A percentile compares a stretch with the other conserved stretches of the same genome.
phyloP scores from a whole-genome alignment of 2,113 vertebrate genomes.

The Ophiodon elongatus region DNA sequence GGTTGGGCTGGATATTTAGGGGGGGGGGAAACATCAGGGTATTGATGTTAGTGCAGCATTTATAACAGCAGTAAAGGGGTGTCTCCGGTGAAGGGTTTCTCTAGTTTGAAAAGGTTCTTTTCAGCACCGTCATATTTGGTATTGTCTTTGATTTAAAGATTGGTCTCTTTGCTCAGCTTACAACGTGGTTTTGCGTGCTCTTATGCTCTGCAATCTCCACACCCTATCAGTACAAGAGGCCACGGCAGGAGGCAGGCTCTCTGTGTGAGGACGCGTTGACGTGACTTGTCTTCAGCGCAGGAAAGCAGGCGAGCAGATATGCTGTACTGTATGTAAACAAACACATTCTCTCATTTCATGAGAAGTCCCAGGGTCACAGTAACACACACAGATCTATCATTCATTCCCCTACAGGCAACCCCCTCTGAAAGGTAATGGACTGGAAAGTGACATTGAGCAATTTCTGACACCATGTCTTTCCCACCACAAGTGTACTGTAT shows the following conservation, averaged over 20 bases:
- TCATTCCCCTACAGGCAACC: slow-evolving; percentile 37
- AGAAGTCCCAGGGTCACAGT: slow-evolving; percentile 27
- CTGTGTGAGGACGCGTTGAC: slow-evolving; percentile 18
- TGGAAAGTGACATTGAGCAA: slow-evolving; percentile 60
- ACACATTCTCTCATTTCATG: slow-evolving; percentile 33
- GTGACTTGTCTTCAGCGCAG: slow-evolving; percentile 29
- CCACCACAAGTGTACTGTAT: not conserved
- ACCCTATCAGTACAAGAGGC: not conserved
- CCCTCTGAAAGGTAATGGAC: slow-evolving; percentile 60
- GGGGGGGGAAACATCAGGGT: slow-evolving; percentile 15
- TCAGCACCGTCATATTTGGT: not conserved
- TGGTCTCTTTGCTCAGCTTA: not conserved
- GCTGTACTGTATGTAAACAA: slow-evolving; percentile 51
- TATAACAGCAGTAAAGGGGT: slow-evolving; percentile 22
- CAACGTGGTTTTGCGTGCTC: not conserved
- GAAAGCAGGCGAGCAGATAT: slow-evolving; percentile 41
- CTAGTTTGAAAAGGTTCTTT: slow-evolving; percentile 2
- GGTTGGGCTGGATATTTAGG: slow-evolving; percentile 3
- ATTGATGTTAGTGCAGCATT: slow-evolving; percentile 5
- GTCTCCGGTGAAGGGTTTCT: not conserved
- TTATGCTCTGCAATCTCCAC: not conserved
- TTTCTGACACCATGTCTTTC: slow-evolving; percentile 44
- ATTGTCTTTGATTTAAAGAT: not conserved
- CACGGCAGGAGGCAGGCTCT: slow-evolving; percentile 10
- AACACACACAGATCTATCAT: slow-evolving; percentile 31